Percentiles rank a stretch among this genome's conserved stretches.
Evolutionary conservation across 2,797 vertebrate genomes (phyloP).

Genomic region (Heliangelus exortis): DNA sequence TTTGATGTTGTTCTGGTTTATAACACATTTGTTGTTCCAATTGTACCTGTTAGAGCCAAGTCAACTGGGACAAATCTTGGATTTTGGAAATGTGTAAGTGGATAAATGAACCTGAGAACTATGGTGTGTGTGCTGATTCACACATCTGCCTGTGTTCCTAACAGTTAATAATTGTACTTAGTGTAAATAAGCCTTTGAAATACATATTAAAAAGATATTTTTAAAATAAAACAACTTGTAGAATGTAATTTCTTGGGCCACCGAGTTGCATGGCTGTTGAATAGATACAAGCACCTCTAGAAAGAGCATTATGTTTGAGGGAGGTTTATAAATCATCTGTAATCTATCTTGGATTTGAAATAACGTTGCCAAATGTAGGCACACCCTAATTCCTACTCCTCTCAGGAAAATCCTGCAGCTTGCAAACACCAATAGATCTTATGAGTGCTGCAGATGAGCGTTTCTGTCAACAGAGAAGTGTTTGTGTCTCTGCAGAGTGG

Average conservation of each 20-base stretch:
- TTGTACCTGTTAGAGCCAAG: not conserved
- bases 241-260: not conserved
- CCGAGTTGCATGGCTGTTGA: not conserved
- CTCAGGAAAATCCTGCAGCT: not conserved
- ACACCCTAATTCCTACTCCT: not conserved
- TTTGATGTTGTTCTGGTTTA: not conserved
- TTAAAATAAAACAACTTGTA: constrained; percentile 13
- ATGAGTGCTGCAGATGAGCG: not conserved
- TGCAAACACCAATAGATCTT: not conserved
- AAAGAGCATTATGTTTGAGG: not conserved
- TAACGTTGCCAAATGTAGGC: not conserved
- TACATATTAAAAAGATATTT: constrained; percentile 9
- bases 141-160: not conserved
- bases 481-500: not conserved
- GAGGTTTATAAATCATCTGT: not conserved
- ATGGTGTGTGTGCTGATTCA: not conserved
- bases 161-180: constrained; percentile 9
- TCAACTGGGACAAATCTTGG: not conserved
- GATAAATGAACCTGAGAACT: not conserved
- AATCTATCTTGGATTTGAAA: not conserved
- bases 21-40: not conserved
- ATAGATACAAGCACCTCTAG: not conserved
- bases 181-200: constrained; percentile 50
- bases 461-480: not conserved
- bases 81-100: constrained; percentile 11